These are phyloP conservation scores for Athetis lepigone DNA, from an alignment of 2,888 invertebrate species.

Conservation along the genomic window DNA sequence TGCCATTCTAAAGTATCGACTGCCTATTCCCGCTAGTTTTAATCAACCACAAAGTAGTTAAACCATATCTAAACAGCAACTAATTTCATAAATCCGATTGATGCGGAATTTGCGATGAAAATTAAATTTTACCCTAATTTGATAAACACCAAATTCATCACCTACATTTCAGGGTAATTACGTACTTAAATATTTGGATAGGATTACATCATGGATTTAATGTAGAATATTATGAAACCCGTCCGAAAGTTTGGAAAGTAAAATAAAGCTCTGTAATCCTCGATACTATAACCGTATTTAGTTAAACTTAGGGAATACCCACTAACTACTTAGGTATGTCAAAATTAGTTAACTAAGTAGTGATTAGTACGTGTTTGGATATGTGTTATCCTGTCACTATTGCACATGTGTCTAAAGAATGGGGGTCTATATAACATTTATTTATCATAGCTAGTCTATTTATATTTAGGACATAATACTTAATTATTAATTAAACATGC, in stretches of 20 bases:
- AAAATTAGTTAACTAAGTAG: too few relatives aligned
- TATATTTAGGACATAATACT: too few relatives aligned
- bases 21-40: neutral
- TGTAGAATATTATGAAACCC: conserved; percentile 38
- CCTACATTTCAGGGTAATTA: conserved; percentile 43
- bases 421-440: too few relatives aligned
- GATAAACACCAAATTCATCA: conserved; percentile 40
- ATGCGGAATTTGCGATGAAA: conserved; percentile 20
- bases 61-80: neutral
- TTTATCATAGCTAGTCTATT: too few relatives aligned
- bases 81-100: conserved; percentile 37
- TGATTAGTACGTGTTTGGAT: too few relatives aligned
- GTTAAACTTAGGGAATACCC: conserved; percentile 5
- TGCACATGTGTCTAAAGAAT: too few relatives aligned
- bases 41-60: neutral
- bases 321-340: neutral
- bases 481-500: neutral
- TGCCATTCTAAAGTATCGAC: too few relatives aligned
- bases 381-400: too few relatives aligned
- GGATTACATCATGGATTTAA: conserved; percentile 50
- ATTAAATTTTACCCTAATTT: conserved; percentile 42
- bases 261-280: conserved; percentile 48
- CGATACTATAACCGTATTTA: conserved; percentile 6
- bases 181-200: conserved; percentile 55
- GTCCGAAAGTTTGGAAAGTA: conserved; percentile 38